Conservation (phyloP, 1,140 invertebrate species). For the Bombus terrestris region DNA sequence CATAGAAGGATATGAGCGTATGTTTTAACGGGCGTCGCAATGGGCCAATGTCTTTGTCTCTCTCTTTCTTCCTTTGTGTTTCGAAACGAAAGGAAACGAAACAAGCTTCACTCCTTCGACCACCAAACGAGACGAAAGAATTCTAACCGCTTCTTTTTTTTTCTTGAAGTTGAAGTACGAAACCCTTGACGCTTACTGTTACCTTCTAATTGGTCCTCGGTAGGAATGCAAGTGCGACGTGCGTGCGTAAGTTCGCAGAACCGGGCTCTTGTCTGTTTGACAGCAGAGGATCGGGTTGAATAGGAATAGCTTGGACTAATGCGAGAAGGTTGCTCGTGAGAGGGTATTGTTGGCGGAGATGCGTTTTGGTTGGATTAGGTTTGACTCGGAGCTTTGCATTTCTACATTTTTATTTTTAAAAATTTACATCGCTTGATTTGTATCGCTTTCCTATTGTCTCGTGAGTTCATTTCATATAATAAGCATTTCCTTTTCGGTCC, state of each 20-base stretch:
- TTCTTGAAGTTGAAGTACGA: background rate
- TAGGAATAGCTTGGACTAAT: background rate
- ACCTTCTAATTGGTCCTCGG: slow-evolving; percentile 20
- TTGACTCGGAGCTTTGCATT: background rate
- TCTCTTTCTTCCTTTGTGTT: background rate
- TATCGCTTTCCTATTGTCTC: too few relatives aligned
- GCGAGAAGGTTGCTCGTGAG: background rate
- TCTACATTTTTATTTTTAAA: background rate
- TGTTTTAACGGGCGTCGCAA: slow-evolving; percentile 59
- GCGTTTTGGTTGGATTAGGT: background rate
- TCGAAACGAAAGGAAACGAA: slow-evolving; percentile 10
- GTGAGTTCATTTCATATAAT: too few relatives aligned
- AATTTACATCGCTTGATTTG: too few relatives aligned
- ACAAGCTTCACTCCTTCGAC: background rate
- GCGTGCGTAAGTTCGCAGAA: background rate
- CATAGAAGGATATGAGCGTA: slow-evolving; percentile 56
- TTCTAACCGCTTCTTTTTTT: background rate
- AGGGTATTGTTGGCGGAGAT: background rate
- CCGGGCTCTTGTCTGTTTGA: slow-evolving; percentile 5
- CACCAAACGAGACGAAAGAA: slow-evolving; percentile 28
- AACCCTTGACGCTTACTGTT: background rate
- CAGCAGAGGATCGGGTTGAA: background rate
- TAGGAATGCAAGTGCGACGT: background rate
- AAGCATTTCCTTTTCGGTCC: too few relatives aligned
- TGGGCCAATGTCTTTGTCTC: slow-evolving; percentile 28